Percentiles rank a stretch among this genome's conserved stretches.
Evolutionary conservation across 2,113 vertebrate genomes (phyloP).

Genomic region (Cichladusa arquata): DNA sequence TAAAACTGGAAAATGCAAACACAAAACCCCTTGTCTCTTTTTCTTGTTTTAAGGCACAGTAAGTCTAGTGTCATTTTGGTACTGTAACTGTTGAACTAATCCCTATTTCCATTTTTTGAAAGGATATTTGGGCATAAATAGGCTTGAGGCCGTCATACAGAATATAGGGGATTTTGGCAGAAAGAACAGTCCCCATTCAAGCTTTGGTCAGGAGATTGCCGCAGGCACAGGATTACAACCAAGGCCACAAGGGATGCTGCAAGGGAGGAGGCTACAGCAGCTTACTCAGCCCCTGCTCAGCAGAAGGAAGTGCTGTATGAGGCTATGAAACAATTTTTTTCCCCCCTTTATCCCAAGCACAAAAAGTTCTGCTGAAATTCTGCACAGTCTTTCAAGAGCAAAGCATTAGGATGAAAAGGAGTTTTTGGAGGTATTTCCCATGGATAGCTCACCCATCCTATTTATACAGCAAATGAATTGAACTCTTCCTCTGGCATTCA

Average conservation of each 20-base stretch:
- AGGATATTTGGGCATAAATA: background rate
- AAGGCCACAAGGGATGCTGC: fast-evolving
- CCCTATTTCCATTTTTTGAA: background rate
- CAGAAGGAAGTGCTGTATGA: background rate
- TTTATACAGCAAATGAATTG: background rate
- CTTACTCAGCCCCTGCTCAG: background rate
- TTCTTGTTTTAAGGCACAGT: background rate
- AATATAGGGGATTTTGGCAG: background rate
- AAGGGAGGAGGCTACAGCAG: background rate
- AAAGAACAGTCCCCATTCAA: background rate
- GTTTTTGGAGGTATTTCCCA: background rate
- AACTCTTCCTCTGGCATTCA: background rate
- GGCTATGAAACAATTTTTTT: background rate
- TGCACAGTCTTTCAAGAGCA: background rate
- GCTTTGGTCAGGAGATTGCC: background rate
- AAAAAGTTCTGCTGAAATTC: background rate
- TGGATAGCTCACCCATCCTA: fast-evolving
- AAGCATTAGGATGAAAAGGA: background rate
- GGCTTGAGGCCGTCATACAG: background rate
- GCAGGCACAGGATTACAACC: background rate
- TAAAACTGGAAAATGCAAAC: background rate
- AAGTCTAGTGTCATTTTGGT: background rate
- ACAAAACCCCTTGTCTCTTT: background rate
- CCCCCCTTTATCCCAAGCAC: background rate
- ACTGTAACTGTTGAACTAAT: background rate